These are phyloP conservation scores for Sternotherus odoratus DNA, from an alignment of 2,797 vertebrate species.

Conservation along the genomic window DNA sequence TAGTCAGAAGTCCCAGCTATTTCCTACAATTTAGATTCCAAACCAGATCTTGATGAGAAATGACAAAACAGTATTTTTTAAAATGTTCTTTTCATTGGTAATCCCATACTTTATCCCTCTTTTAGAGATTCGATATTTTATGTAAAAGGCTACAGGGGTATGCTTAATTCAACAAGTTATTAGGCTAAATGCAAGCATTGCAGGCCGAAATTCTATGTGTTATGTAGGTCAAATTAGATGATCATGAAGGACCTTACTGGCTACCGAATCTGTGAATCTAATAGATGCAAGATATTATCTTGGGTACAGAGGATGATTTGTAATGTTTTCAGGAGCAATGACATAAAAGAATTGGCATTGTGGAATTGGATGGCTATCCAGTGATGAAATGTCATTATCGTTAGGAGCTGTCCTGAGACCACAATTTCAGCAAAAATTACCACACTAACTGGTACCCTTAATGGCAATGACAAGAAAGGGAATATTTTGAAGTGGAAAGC, in stretches of 20 bases:
- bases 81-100: background rate
- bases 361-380: background rate
- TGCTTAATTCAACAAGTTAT: background rate
- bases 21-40: slow-evolving; percentile 25
- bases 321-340: background rate
- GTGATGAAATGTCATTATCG: background rate
- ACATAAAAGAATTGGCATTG: background rate
- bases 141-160: background rate
- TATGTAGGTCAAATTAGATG: no score
- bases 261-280: background rate
- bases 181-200: background rate
- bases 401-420: background rate
- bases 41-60: background rate
- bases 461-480: background rate
- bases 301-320: background rate
- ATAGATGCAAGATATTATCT: no score
- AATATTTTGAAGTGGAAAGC: no score
- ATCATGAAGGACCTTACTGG: background rate
- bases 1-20: slow-evolving; percentile 4
- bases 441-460: background rate
- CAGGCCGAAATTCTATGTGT: background rate
- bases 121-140: background rate
- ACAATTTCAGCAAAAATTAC: background rate
- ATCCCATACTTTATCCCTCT: background rate
- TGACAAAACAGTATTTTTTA: slow-evolving; percentile 5